Evolutionary conservation across 2,797 vertebrate species (phyloP), one percentile per base, ranked within the genome.

Genomic region (Trichosurus vulpecula): DNA sequence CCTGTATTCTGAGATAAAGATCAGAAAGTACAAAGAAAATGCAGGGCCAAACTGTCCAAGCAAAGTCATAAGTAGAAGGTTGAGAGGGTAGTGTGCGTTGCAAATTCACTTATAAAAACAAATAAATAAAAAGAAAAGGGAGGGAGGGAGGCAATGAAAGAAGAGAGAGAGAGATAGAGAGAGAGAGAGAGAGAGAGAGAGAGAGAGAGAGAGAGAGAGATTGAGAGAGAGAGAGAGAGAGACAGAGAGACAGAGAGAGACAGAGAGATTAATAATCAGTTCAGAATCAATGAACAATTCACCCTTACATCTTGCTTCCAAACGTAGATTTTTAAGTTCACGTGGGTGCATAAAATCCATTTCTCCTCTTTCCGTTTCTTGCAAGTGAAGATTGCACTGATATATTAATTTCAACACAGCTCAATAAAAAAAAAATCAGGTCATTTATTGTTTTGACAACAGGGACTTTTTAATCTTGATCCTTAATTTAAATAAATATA

Each of bases 401-500:
- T 1, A 3, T 92, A 58, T 93, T 94, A 35, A 92, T 93, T 94
- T 92, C 55, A 95, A 95, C 92, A 81, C 29, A 9, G 2, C n/a
- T 81, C 54, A 93, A 66, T 66, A 52, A 66, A 81, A 92, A n/a
- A n/a, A n/a, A 93, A 25, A 4, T 19, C 54, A 52, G 2, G 94
- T 94, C 41, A 66, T 94, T 96, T 54, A 8, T 96, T 95, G 92
- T 54, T 94, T 92, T 8, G 0, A 41, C 54, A 74, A 0, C 92
- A 92, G 14, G 0, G 56, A 8, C 52, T 92, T 54, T 95, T 35
- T 90, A 16, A 96, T 41, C 13, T 90, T 47, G 92, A 92, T 19
- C 92, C 66, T 74, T 61, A 94, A 96, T 96, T 96, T 94, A 52
- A 91, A 25, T 52, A 91, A 91, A 58, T 61, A 89, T 96, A 81